Base-by-base conservation (phyloP, 1,140 invertebrate species). In the Drosophila bocki region DNA sequence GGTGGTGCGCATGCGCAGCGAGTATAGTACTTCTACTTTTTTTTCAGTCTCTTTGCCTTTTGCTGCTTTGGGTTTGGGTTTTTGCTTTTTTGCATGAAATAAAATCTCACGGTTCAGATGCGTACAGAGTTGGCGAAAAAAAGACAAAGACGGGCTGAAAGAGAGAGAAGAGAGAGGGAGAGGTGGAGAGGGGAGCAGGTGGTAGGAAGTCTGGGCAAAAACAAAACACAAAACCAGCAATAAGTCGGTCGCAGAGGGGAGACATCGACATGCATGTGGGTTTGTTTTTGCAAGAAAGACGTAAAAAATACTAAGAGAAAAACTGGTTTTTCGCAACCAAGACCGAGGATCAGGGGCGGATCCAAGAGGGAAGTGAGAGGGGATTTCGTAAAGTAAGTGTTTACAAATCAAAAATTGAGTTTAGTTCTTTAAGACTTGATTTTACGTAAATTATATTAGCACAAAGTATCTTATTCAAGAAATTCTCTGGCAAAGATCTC, bases 31-130 rank as follows among this genome's bases (percentile, higher is more conserved):
- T 90, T 90, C 81, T 90, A 85, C 85, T 90, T 90, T 87, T 22
- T 22, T 33, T 51, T 84, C 37, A 39, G 64, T 39, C 45, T 13
- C 62, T 37, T 47, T 64, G 60, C 19, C 60, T 60, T 44, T 44
- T 19, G 42, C 17, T 44, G 44, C 17, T 45, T 54, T 47, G 37
- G 56, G 37, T 19, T 65, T 29, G 33, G 53, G 53, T 83, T 87
- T 71, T 69, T 71, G 68, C 71, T 84, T 87, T 78, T 90, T 90
- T 90, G 85, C 85, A 90, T 90, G 85, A 90, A 90, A 90, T 82
- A 90, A 90, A 90, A 90, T 90, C 85, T 90, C 85, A 90, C 85
- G 85, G 86, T 90, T 90, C 85, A 90, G 85, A 90, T 90, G 85
- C 85, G 85, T 90, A 90, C 67, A 72, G 71, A 88, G 85, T 88